Evolutionary conservation across 2,113 vertebrate genomes (phyloP).

Genomic region (Pteruthius melanotis): DNA sequence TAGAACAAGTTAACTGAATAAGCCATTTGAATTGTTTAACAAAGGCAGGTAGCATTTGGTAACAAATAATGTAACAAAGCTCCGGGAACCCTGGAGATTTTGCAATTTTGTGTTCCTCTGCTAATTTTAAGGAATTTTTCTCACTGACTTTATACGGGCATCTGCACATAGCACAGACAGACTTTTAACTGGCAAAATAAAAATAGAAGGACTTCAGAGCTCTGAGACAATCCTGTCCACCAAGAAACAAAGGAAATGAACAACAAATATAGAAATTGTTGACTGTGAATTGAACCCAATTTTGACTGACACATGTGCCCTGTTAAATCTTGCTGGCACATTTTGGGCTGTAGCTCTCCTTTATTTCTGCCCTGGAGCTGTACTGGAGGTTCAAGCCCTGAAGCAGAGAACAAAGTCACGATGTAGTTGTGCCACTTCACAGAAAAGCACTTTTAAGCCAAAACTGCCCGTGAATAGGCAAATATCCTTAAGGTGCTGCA

Average conservation of each 20-base stretch:
- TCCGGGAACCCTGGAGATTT: background rate
- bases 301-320: background rate
- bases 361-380: background rate
- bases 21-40: background rate
- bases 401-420: background rate
- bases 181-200: background rate
- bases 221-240: background rate
- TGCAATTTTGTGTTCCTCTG: background rate
- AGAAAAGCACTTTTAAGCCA: background rate
- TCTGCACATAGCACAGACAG: background rate
- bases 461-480: background rate
- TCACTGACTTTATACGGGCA: background rate
- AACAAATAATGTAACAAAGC: background rate
- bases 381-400: background rate
- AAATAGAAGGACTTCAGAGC: background rate
- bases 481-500: background rate
- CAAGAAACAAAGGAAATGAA: background rate
- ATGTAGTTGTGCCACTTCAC: background rate
- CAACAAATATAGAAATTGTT: background rate
- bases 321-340: background rate
- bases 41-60: background rate
- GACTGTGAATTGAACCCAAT: background rate
- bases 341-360: background rate
- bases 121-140: background rate
- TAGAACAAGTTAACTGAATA: background rate